These are phyloP conservation scores for Cyphomyrus plagiostoma DNA, from an alignment of 2,113 vertebrate species.

Conservation along the genomic window DNA sequence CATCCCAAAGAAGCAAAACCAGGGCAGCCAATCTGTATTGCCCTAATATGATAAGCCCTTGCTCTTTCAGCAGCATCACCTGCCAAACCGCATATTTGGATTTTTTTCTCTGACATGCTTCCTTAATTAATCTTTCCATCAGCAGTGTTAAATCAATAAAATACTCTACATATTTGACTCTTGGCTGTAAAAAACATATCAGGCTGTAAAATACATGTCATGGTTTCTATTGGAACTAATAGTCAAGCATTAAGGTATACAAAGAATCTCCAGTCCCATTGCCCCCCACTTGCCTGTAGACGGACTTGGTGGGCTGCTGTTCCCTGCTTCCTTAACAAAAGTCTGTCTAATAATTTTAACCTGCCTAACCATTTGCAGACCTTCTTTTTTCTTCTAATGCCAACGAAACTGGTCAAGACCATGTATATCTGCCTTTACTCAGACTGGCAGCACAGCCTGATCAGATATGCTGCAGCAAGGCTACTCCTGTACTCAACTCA, in stretches of 20 bases:
- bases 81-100: not conserved
- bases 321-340: not conserved
- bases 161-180: not conserved
- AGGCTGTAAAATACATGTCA: not conserved
- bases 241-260: not conserved
- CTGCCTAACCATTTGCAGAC: not conserved
- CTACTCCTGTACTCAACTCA: not conserved
- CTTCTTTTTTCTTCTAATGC: not conserved
- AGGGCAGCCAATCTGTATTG: not conserved
- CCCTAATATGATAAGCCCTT: not conserved
- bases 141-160: not conserved
- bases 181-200: too few species aligned
- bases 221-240: not conserved
- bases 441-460: not conserved
- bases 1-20: not conserved
- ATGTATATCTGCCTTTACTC: not conserved
- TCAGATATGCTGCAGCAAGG: not conserved
- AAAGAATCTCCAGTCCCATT: not conserved
- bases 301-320: not conserved
- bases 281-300: not conserved
- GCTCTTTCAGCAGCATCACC: not conserved
- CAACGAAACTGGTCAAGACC: not conserved
- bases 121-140: not conserved
- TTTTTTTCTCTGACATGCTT: not conserved
- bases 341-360: not conserved